phyloP scores from a whole-genome alignment of 1,140 invertebrate species.

The Phymastichus coffea region DNA sequence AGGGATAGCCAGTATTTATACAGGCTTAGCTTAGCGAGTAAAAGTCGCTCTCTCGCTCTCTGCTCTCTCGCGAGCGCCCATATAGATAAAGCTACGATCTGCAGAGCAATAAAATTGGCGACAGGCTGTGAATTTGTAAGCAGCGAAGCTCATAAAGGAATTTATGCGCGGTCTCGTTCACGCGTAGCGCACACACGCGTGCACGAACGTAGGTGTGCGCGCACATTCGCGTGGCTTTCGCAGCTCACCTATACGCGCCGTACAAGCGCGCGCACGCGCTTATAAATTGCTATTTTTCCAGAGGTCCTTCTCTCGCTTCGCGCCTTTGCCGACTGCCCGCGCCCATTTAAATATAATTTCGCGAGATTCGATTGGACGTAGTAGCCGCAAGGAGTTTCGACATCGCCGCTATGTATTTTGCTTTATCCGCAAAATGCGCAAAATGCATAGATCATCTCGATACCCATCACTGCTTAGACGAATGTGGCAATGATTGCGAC shows the following conservation, averaged over 20 bases:
- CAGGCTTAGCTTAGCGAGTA: too few relatives aligned
- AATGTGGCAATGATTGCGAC: conserved; percentile 8
- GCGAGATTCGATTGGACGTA: too few relatives aligned
- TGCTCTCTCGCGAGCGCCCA: conserved; percentile 35
- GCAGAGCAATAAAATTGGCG: conserved; percentile 49
- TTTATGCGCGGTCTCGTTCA: conserved; percentile 41
- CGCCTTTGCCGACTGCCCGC: neutral
- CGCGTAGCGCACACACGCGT: conserved; percentile 24
- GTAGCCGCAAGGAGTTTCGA: neutral
- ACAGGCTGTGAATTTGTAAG: conserved; percentile 50
- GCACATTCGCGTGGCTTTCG: conserved; percentile 21
- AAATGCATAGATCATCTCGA: conserved; percentile 9
- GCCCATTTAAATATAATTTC: neutral
- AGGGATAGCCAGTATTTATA: conserved; percentile 13
- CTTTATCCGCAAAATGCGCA: too few relatives aligned
- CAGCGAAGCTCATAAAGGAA: conserved; percentile 48
- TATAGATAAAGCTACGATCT: conserved; percentile 44
- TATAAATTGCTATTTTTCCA: conserved; percentile 1
- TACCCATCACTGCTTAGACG: conserved; percentile 1
- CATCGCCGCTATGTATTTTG: too few relatives aligned
- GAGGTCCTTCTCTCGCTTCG: neutral
- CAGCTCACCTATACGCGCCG: too few relatives aligned
- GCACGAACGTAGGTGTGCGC: conserved; percentile 24
- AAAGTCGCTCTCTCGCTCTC: too few relatives aligned
- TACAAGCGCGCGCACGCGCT: conserved; percentile 15